Percentiles rank a stretch among this genome's conserved stretches.
phyloP scores from a whole-genome alignment of 2,888 invertebrate genomes.

The Ophion slaviceki region DNA sequence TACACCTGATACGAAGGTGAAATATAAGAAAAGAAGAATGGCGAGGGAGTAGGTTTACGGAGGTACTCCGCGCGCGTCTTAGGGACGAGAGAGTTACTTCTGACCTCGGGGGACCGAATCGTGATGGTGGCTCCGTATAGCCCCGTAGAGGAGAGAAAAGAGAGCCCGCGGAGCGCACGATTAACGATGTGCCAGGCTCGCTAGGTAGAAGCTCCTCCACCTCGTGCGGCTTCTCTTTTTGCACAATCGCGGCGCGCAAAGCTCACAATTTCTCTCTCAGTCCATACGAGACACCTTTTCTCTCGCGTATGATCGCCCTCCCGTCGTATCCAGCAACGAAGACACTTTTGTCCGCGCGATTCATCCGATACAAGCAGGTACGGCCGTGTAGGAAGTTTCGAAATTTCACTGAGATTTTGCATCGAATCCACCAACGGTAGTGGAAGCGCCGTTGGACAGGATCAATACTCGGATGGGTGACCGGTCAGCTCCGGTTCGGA shows the following conservation, averaged over 20 bases:
- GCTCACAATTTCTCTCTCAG: slow-evolving; percentile 19
- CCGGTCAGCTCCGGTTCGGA: too few relatives aligned
- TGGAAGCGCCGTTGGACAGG: too few relatives aligned
- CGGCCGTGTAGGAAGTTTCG: too few relatives aligned
- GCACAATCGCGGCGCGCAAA: slow-evolving; percentile 21
- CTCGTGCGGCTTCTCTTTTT: slow-evolving; percentile 50
- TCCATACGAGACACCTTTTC: too few relatives aligned
- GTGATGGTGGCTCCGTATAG: slow-evolving; percentile 43
- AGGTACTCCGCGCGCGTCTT: slow-evolving; percentile 9
- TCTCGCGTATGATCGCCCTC: too few relatives aligned
- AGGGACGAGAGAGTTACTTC: slow-evolving; percentile 58
- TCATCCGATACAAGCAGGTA: too few relatives aligned
- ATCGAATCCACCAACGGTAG: too few relatives aligned
- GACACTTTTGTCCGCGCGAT: too few relatives aligned
- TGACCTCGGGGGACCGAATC: slow-evolving; percentile 60
- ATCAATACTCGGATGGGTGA: too few relatives aligned
- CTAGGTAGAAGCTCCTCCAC: slow-evolving; percentile 4
- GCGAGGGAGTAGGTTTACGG: not conserved
- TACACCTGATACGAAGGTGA: slow-evolving; percentile 15
- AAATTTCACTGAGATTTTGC: too few relatives aligned
- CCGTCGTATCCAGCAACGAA: too few relatives aligned
- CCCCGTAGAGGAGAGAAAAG: slow-evolving; percentile 48
- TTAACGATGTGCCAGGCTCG: slow-evolving; percentile 49
- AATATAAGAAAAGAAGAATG: slow-evolving; percentile 14
- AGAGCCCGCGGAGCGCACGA: slow-evolving; percentile 45